Conservation (phyloP, 2,797 vertebrate genomes). For the Muscicapa comitata region DNA sequence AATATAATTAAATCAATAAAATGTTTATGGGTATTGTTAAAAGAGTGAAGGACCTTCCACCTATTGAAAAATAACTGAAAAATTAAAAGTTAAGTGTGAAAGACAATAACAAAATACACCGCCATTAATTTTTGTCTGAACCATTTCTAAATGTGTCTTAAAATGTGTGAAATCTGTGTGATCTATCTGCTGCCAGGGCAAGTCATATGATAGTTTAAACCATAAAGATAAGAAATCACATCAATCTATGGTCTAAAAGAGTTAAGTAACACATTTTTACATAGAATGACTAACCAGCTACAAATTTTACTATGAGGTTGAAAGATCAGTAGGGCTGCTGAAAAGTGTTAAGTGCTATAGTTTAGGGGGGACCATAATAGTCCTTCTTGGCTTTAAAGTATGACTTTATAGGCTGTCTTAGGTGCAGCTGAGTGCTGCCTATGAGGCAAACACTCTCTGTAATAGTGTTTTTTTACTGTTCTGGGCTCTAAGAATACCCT, state of each 20-base stretch:
- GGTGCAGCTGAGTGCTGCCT: neutral
- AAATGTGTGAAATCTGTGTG: neutral
- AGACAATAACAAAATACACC: neutral
- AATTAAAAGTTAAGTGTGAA: neutral
- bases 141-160: neutral
- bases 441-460: neutral
- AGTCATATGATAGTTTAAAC: neutral
- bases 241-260: neutral
- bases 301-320: neutral
- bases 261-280: neutral
- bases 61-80: neutral
- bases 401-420: neutral
- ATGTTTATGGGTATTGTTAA: neutral
- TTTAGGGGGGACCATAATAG: neutral
- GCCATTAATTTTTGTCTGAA: neutral
- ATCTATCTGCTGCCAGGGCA: neutral
- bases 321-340: neutral
- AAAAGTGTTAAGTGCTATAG: neutral
- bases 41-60: neutral
- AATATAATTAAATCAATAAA: conserved; percentile 38
- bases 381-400: neutral
- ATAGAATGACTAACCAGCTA: neutral
- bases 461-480: rapidly evolving
- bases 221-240: neutral
- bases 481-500: neutral